Evolutionary conservation across 2,113 vertebrate genomes (phyloP).

Genomic region (Sebastes fasciatus): DNA sequence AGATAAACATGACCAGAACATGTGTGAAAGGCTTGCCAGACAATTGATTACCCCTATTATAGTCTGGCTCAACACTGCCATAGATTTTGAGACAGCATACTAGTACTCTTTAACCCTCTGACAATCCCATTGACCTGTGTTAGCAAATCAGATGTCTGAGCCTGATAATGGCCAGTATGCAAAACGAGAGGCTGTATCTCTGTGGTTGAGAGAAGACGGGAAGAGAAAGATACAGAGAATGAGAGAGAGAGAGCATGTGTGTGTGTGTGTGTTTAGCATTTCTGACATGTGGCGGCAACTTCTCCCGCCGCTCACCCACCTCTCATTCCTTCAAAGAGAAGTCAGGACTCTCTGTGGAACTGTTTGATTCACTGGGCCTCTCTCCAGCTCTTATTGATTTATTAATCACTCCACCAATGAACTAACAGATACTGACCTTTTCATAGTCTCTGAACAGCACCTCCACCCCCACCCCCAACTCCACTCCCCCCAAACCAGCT

Average conservation of each 20-base stretch:
- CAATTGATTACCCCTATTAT: background rate
- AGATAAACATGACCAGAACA: too few species aligned
- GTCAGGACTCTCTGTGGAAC: slow-evolving; percentile 28
- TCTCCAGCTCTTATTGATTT: slow-evolving; percentile 91
- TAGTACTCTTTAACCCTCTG: background rate
- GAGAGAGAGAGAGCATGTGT: too few species aligned
- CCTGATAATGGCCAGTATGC: background rate
- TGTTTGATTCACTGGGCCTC: slow-evolving; percentile 61
- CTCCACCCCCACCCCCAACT: slow-evolving; percentile 31
- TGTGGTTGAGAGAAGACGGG: background rate
- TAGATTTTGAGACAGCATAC: background rate
- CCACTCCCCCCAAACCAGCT: slow-evolving; percentile 54
- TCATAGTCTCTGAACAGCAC: slow-evolving; percentile 87
- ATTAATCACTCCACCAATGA: slow-evolving; percentile 98
- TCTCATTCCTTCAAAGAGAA: slow-evolving; percentile 40
- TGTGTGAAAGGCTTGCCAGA: background rate
- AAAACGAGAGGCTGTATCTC: background rate
- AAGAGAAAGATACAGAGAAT: too few species aligned
- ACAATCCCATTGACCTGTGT: background rate
- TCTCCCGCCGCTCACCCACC: background rate
- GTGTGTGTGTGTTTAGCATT: background rate
- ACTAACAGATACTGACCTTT: slow-evolving; percentile 98
- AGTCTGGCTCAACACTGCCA: background rate
- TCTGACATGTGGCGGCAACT: background rate
- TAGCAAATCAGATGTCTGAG: background rate